A percentile compares a stretch with the other conserved stretches of the same genome.
Conservation (phyloP, 2,113 vertebrate genomes). For the Protobothrops mucrosquamatus region DNA sequence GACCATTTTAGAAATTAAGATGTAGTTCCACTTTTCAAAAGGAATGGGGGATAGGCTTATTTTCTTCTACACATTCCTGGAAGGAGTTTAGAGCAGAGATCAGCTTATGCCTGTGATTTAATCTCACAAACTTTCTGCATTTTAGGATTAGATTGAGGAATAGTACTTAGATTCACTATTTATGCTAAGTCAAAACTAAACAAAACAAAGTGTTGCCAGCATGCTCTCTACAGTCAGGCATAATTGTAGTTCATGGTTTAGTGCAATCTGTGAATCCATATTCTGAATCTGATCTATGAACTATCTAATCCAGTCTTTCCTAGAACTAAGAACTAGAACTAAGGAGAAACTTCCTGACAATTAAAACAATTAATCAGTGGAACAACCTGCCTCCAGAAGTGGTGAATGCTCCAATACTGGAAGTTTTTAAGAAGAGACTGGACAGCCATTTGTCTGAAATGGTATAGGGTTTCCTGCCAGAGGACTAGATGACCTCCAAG, state of each 20-base stretch:
- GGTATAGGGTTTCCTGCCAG: no score
- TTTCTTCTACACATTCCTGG: background rate
- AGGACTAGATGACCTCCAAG: no score
- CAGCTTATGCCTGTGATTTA: background rate
- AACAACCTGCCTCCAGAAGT: no score
- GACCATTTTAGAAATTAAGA: background rate
- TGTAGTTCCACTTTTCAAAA: background rate
- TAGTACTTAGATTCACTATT: background rate
- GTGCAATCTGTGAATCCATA: background rate
- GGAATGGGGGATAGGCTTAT: background rate
- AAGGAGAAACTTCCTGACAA: no score
- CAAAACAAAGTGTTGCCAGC: background rate
- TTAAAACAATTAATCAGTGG: no score
- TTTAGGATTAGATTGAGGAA: background rate
- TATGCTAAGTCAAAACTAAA: background rate
- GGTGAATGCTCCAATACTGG: no score
- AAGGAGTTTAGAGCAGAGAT: background rate
- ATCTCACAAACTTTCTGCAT: background rate
- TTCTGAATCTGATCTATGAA: background rate
- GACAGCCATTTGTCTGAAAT: no score
- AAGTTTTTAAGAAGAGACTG: no score
- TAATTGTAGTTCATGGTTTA: background rate
- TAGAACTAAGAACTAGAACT: no score
- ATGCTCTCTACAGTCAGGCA: background rate
- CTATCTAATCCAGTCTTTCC: background rate